Base-by-base conservation (phyloP, 2,888 invertebrate species). In the Acronicta alni region DNA sequence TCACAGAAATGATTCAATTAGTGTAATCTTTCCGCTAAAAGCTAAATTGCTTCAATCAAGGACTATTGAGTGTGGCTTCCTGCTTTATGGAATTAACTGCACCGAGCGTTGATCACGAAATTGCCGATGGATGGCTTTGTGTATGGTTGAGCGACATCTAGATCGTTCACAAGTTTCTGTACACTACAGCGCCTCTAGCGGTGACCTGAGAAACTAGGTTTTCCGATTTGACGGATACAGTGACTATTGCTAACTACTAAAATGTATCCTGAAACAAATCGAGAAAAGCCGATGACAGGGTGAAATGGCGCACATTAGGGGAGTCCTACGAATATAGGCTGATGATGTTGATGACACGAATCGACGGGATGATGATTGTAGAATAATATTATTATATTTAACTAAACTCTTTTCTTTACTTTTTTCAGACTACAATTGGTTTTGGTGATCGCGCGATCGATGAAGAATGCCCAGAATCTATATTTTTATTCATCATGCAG, bases 401-500 rank as follows among this genome's bases (percentile, higher is more conserved):
- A n/a, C n/a, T 15, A 9, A 32, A 32, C 5, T 32, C 5, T 20
- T 39, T 9, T 35, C 0, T 18, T 17, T 57, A 54, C 54, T 14
- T 46, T 49, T 91, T 91, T 56, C 93, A 95, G 93, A 95, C 96
- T 0, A 96, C 98, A 0, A 97, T 98, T 47, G 98, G 98, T 0
- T 98, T 97, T 82, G 98, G 98, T 3, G 96, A 96, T 62, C 95
- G 98, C 23, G 97, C 96, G 56, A 97, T 97, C 1, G 97, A 97
- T 32, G 97, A 97, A 77, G 96, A 97, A 80, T 98, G 98, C 84
- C 97, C 97, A 0, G 97, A 97, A 82, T 97, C 97, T 0, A 96
- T 97, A 77, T 96, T 97, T 71, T 90, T 98, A 3, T 96, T 98
- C 86, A 96, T 97, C 60, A 94, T 97, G 87, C 98, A 98, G 95